Evolutionary conservation across 2,888 invertebrate genomes (phyloP), one percentile per base, ranked within the genome.

Genomic region (Timema cristinae): DNA sequence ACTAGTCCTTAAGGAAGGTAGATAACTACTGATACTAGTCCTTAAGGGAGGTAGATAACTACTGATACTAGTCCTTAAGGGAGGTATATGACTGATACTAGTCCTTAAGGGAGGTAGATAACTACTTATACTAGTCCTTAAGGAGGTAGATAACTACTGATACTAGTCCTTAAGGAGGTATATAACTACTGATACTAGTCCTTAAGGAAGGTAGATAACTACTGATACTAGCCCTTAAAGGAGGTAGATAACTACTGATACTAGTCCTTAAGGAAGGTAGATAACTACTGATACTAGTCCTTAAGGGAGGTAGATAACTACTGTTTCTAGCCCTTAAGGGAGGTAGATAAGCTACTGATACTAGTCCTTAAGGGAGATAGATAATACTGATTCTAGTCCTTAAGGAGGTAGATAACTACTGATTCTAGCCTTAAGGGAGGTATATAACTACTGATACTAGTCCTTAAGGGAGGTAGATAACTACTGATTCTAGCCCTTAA

Each of bases 211-310:
- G 32, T 32, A 49, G 13, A 6, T 2, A 13, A 83, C 88, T 89
- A 95, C 95, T 83, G 91, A 91, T 77, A 95, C 88, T 50, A 95
- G 85, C 71, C 92, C 94, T 13, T n/a, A n/a, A n/a, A n/a, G n/a
- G 32, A 32, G 32, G 32, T 32, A 32, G 32, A 32, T 4, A 32
- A 32, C 32, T 32, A 32, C 4, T 2, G 4, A 32, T 1, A 32
- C 32, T 4, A 32, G 32, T 32, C 32, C 32, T 32, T 2, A 1
- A 32, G 4, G 32, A 4, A 32, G 32, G 32, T 32, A 49, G 13
- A 6, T 2, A 13, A 83, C 88, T 89, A 95, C 95, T 83, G 91
- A 91, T 77, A 95, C 88, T 50, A 95, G 85, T 71, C 92, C 94
- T 13, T n/a, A n/a, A n/a, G n/a, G n/a, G 32, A 32, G 32, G 32